Percentiles rank a stretch among this genome's conserved stretches.
Evolutionary conservation across 2,888 invertebrate genomes (phyloP).

Genomic region (Caenorhabditis sp.): DNA sequence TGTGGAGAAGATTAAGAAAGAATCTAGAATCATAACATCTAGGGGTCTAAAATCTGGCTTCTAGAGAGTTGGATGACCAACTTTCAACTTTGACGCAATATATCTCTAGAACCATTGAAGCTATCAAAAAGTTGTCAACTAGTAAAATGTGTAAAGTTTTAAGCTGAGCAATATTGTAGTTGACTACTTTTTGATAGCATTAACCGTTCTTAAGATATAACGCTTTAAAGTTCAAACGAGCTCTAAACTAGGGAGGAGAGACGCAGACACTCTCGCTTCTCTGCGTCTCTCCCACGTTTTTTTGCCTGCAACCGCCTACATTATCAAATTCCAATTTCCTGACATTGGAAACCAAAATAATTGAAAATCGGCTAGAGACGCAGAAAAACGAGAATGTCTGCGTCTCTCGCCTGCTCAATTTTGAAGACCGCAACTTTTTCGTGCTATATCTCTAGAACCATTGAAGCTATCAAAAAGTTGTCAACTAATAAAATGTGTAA

Average conservation of each 20-base stretch:
- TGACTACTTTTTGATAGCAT: neutral
- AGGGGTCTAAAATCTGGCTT: too few species aligned
- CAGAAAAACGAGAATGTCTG: neutral
- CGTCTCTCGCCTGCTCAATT: neutral
- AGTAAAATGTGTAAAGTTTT: too few species aligned
- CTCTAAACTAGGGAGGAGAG: neutral
- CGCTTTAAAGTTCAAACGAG: too few species aligned
- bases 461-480: neutral
- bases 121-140: too few species aligned
- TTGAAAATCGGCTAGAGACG: too few species aligned
- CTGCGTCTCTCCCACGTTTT: constrained; percentile 7
- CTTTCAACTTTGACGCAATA: neutral
- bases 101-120: neutral
- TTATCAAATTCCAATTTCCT: too few species aligned
- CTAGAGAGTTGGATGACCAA: too few species aligned
- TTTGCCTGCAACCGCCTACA: too few species aligned
- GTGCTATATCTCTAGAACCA: neutral
- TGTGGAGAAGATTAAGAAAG: neutral
- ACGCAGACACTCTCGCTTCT: neutral
- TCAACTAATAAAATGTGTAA: neutral
- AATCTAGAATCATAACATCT: neutral
- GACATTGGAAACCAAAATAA: too few species aligned
- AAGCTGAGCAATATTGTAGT: neutral
- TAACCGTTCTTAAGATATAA: neutral
- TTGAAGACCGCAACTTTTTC: neutral